Evolutionary conservation across 2,888 invertebrate genomes (phyloP).

Genomic region (Thelaira solivaga): DNA sequence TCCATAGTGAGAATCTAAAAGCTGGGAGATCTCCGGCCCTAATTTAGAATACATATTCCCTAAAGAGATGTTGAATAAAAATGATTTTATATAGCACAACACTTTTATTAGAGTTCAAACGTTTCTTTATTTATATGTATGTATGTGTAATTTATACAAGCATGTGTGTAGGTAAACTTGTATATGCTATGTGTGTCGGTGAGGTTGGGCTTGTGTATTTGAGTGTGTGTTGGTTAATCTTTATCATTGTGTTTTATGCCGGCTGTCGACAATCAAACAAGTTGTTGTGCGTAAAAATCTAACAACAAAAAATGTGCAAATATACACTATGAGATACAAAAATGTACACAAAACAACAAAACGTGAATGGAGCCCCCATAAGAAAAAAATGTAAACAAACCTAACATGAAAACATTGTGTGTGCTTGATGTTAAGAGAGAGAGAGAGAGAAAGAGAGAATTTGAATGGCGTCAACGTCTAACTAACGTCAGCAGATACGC

Average conservation of each 20-base stretch:
- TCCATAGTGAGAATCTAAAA: no score
- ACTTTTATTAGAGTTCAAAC: not conserved
- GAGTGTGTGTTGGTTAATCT: not conserved
- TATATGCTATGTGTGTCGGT: no score
- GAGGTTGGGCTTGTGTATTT: no score
- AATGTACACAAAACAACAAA: constrained; percentile 6
- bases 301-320: constrained; percentile 38
- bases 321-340: constrained; percentile 7
- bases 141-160: not conserved
- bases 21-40: no score
- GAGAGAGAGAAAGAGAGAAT: not conserved
- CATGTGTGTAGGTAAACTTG: no score
- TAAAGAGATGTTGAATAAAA: no score
- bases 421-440: not conserved
- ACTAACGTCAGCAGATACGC: constrained; percentile 10
- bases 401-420: constrained; percentile 25
- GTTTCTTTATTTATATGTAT: not conserved
- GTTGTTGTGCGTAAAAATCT: constrained; percentile 65
- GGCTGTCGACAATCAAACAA: constrained; percentile 63
- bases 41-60: no score
- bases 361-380: constrained; percentile 16
- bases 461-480: constrained; percentile 1
- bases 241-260: not conserved
- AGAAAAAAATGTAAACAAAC: constrained; percentile 56
- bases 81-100: not conserved